A percentile compares a stretch with the other conserved stretches of the same genome.
Evolutionary conservation across 1,140 invertebrate species (phyloP).

Genomic region (Brachystomella parvula): DNA sequence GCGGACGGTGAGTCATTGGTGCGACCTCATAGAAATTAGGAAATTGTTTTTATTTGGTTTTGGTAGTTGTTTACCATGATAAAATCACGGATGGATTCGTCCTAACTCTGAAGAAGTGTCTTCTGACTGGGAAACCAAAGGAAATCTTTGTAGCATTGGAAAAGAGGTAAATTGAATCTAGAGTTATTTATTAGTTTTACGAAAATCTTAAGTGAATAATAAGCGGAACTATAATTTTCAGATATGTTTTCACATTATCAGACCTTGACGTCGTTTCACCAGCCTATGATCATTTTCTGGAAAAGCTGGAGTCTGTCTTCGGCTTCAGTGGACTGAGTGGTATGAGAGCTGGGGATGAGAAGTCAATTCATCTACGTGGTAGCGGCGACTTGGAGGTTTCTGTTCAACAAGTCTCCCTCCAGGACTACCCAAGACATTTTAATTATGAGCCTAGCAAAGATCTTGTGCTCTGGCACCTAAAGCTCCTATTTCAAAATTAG

Average conservation of each 20-base stretch:
- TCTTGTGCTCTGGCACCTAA: slow-evolving; percentile 52
- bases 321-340: slow-evolving; percentile 42
- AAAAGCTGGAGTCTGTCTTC: slow-evolving; percentile 48
- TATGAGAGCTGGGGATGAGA: background rate
- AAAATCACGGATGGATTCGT: slow-evolving; percentile 73
- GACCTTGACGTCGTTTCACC: slow-evolving; percentile 71
- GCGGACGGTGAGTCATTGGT: slow-evolving; percentile 59
- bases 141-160: slow-evolving; percentile 70
- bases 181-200: slow-evolving; percentile 8
- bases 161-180: slow-evolving; percentile 52
- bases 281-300: slow-evolving; percentile 72
- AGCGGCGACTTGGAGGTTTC: slow-evolving; percentile 9
- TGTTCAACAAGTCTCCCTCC: slow-evolving; percentile 40
- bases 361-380: background rate
- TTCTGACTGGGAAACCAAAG: slow-evolving; percentile 48
- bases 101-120: slow-evolving; percentile 58
- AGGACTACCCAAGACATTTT: slow-evolving; percentile 73
- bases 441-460: slow-evolving; percentile 68
- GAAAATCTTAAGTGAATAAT: background rate
- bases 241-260: slow-evolving; percentile 69
- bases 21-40: slow-evolving; percentile 3
- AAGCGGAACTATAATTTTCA: slow-evolving; percentile 33
- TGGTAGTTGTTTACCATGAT: slow-evolving; percentile 77
- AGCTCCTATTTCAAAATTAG: background rate
- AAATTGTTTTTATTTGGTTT: slow-evolving; percentile 13